These are phyloP conservation scores for Enhydra lutris DNA, from an alignment of 2,113 vertebrate genomes.

Conservation along the genomic window DNA sequence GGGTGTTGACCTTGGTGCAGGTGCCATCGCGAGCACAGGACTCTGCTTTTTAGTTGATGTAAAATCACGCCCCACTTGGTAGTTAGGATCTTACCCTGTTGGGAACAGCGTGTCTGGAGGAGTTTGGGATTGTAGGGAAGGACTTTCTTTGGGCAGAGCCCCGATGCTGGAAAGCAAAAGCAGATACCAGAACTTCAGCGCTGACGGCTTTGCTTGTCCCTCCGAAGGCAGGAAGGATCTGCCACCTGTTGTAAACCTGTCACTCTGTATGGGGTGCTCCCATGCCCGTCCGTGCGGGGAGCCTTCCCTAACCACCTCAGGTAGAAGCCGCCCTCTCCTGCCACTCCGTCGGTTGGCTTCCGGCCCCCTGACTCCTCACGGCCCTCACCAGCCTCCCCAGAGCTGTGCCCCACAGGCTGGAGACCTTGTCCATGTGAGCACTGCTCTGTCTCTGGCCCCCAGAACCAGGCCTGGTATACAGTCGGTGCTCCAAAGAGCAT, in stretches of 20 bases:
- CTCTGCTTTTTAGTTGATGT: not conserved
- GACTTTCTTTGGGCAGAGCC: not conserved
- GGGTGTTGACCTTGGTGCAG: accelerated
- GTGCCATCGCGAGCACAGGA: accelerated
- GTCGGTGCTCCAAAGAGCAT: not conserved
- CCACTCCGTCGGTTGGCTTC: not conserved
- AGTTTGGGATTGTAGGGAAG: not conserved
- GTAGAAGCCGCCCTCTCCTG: not conserved
- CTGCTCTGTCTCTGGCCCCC: not conserved
- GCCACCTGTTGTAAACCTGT: accelerated
- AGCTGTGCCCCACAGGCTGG: not conserved
- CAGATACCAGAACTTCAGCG: accelerated
- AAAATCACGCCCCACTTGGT: not conserved
- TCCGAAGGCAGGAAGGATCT: not conserved
- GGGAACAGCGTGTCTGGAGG: accelerated
- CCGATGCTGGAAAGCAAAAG: not conserved
- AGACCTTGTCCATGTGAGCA: not conserved
- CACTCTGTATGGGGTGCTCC: accelerated
- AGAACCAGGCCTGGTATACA: no score
- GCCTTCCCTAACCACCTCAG: not conserved
- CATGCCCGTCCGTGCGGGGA: accelerated
- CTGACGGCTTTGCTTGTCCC: accelerated
- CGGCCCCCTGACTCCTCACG: accelerated
- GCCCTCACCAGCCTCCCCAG: accelerated
- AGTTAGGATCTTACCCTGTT: accelerated